Conservation (phyloP, 2,797 vertebrate genomes). For the Lophotriccus pileatus region DNA sequence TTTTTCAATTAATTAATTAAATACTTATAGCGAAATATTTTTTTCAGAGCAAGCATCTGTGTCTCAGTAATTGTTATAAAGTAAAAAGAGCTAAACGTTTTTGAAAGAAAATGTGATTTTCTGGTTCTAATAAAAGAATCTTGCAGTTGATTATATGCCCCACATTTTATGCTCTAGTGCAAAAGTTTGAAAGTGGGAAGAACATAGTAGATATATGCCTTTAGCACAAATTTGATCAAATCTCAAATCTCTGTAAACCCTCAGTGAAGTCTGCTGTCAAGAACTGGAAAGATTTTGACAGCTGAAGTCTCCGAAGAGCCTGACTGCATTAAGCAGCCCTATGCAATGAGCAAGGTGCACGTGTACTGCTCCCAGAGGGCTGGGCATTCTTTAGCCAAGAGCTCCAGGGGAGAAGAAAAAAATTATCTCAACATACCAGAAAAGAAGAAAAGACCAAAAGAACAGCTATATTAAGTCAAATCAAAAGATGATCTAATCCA, state of each 20-base stretch:
- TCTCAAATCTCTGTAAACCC: conserved; percentile 11
- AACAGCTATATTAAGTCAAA: neutral
- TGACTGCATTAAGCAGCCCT: conserved; percentile 3
- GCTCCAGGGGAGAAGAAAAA: neutral
- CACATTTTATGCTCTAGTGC: conserved; percentile 8
- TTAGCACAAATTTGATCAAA: conserved; percentile 37
- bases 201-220: neutral
- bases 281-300: conserved; percentile 23
- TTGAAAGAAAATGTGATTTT: neutral
- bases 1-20: neutral
- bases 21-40: neutral
- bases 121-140: neutral
- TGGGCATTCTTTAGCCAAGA: neutral
- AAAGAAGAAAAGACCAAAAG: neutral
- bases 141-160: neutral
- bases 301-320: conserved; percentile 38
- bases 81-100: neutral
- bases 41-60: neutral
- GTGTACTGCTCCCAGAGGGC: neutral
- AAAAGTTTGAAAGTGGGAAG: conserved; percentile 4
- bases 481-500: neutral
- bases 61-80: neutral
- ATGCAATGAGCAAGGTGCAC: neutral
- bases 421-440: neutral
- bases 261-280: conserved; percentile 23